Base-by-base conservation (phyloP, 2,888 invertebrate species). In the Microctonus hyperodae region DNA sequence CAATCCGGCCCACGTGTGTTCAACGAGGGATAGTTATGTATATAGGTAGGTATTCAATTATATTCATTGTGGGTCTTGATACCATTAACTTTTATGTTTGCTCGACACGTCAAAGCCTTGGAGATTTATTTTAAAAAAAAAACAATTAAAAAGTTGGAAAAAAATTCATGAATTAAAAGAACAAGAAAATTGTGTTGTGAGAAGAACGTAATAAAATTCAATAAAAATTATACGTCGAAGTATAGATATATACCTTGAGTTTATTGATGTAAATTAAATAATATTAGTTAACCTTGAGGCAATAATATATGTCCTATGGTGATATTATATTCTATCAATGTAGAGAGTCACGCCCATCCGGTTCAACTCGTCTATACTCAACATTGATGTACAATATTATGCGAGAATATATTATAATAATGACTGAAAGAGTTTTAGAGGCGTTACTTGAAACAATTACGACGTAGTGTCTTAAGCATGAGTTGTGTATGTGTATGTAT, bases 301-400 rank as follows among this genome's bases (percentile, higher is more conserved):
- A 10, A 44, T 16, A 44, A 44, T 53, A n/a, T 53, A 6, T 53
- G n/a, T 13, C 4, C 9, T 16, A 44, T 44, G 44, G 44, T 44
- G 44, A 44, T 44, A 44, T 44, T 44, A 44, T n/a, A n/a, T 44
- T 44, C 44, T 44, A 74, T 79, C 80, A 80, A 80, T 81, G 78
- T 5, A 28, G 79, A 78, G 77, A 74, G n/a, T n/a, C 72, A 63
- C 70, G 74, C 61, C 70, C 72, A 75, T 74, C 69, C 68, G 74
- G 23, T 9, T 22, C 16, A 10, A 35, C 22, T 40, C 58, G 58
- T 22, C 16, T 37, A 22, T 31, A 35, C n/a, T n/a, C n/a, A n/a
- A n/a, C 13, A 22, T 22, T 22, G 20, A 56, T 56, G 33, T 37
- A 35, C 44, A 44, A 44, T 44, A 16, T 44, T 44, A 35, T 10